These are phyloP conservation scores for Heliothis virescens DNA, from an alignment of 1,140 invertebrate genomes.

Conservation along the genomic window DNA sequence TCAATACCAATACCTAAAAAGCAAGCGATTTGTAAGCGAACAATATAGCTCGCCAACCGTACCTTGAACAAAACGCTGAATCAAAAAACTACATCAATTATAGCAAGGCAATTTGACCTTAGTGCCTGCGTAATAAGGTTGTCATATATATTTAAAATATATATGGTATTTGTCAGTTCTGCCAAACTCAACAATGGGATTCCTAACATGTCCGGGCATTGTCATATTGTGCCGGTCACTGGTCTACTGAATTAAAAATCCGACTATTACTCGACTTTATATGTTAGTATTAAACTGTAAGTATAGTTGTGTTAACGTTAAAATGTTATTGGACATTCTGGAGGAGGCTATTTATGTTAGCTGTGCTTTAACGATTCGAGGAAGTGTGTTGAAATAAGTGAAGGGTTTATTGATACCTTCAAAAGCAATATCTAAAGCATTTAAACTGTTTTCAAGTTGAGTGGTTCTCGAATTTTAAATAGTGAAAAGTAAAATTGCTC, in stretches of 20 bases:
- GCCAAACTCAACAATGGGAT: slow-evolving; percentile 64
- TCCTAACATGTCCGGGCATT: slow-evolving; percentile 55
- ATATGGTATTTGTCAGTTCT: slow-evolving; percentile 36
- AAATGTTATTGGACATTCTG: slow-evolving; percentile 41
- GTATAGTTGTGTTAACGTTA: slow-evolving; percentile 22
- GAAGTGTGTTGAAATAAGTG: slow-evolving; percentile 6
- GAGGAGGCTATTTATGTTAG: slow-evolving; percentile 14
- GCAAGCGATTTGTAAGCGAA: slow-evolving; percentile 35
- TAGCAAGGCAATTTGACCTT: slow-evolving; percentile 4
- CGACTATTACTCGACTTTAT: slow-evolving; percentile 52
- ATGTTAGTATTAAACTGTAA: slow-evolving; percentile 52
- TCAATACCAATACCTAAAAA: slow-evolving; percentile 36
- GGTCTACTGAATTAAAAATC: slow-evolving; percentile 71
- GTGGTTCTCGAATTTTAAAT: background rate
- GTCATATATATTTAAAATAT: background rate
- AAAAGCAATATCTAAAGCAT: no score
- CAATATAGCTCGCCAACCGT: slow-evolving; percentile 16
- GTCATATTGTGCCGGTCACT: slow-evolving; percentile 52
- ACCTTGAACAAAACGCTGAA: slow-evolving; percentile 22
- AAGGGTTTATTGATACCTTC: slow-evolving; percentile 8
- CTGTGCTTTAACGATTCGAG: slow-evolving; percentile 28
- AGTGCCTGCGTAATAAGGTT: background rate
- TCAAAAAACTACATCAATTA: slow-evolving; percentile 31
- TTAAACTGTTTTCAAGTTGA: no score
- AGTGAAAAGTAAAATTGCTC: no score